Percentiles rank a stretch among this genome's conserved stretches.
Evolutionary conservation across 2,888 invertebrate genomes (phyloP).

Genomic region (Eupithecia centaureata): DNA sequence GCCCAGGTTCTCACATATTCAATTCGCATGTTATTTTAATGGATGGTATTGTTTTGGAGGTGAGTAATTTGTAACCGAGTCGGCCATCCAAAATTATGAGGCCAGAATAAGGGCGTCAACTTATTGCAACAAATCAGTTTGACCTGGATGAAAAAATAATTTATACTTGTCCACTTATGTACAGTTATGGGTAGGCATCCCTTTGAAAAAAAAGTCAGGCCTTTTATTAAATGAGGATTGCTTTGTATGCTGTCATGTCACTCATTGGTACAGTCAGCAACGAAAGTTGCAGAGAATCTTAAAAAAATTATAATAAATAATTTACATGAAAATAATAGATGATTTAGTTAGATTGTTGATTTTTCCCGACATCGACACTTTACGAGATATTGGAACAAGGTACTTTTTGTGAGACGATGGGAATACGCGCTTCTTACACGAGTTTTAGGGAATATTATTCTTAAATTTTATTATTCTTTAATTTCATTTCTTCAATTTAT

Average conservation of each 20-base stretch:
- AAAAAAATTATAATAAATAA: no score
- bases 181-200: neutral
- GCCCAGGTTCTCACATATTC: neutral
- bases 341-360: no score
- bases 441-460: no score
- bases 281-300: no score
- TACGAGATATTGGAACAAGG: no score
- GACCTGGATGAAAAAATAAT: constrained; percentile 6
- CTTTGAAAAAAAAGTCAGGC: neutral
- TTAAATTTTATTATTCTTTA: no score
- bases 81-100: constrained; percentile 5
- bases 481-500: no score
- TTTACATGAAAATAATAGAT: no score
- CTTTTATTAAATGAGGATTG: neutral
- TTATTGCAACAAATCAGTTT: constrained; percentile 1
- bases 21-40: neutral
- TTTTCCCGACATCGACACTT: no score
- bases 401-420: no score
- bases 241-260: neutral
- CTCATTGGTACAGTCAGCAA: neutral
- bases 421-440: no score
- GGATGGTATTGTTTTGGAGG: neutral
- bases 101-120: neutral
- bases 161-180: neutral
- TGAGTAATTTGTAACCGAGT: constrained; percentile 2